Base-by-base conservation (phyloP, 2,797 vertebrate genomes). In the Valencia hispanica region DNA sequence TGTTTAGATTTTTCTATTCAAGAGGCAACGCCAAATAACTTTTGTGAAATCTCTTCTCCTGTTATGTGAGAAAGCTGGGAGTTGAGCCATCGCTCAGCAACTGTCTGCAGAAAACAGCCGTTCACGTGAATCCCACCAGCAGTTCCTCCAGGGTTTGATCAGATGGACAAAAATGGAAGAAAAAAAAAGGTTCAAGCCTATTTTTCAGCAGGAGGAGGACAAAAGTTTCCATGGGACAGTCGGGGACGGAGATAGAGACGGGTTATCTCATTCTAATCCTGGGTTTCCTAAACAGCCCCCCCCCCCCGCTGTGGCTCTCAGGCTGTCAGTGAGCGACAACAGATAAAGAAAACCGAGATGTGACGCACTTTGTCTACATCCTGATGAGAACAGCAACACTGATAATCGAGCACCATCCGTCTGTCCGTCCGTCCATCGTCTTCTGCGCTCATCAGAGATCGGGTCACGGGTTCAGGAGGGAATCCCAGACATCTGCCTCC, bases 191-290 rank as follows among this genome's bases (percentile, higher is more conserved):
- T 68, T 4, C 6, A 36, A 61, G 71, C 7, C 43, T 71, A 68
- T 86, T 73, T 45, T 45, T 43, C 4, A n/a, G 36, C 61, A 47
- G 55, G 4, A 75, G 32, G n/a, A 72, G 32, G 70, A 79, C 74
- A 68, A 45, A 73, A 34, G 71, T 70, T 36, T 82, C 20, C 17
- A 73, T 72, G 74, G 77, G 78, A 82, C 59, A 34, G 30, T 20
- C 25, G 4, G 59, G 17, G 32, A 77, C 80, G 4, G 59, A 10
- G 32, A 77, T 78, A 78, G 39, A 27, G 61, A 81, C 47, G 32
- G 81, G 59, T 53, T 1, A 14, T 53, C 36, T 25, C 57, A 66
- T 34, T 27, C 25, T 68, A 43, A 68, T 68, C 65, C 65, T 39
- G 30, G 34, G 77, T 36, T 65, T 41, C 22, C 39, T 7, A 25